phyloP scores from a whole-genome alignment of 2,113 vertebrate species.

The Tyto alba region DNA sequence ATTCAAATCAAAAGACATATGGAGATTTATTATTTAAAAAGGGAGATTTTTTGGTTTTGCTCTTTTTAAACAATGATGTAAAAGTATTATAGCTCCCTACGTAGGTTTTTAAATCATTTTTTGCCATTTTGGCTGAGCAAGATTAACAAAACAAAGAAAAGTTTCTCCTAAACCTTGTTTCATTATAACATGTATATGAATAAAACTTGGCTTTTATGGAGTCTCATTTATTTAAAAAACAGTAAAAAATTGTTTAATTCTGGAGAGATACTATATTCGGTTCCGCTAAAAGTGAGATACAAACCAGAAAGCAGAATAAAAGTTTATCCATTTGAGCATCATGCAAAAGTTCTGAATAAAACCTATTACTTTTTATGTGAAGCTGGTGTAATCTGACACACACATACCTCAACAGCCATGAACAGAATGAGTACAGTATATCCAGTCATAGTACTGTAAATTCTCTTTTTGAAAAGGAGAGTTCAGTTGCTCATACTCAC shows the following conservation, averaged over 20 bases:
- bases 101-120: not conserved
- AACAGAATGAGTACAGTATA: not conserved
- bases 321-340: not conserved
- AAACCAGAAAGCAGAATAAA: not conserved
- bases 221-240: not conserved
- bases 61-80: not conserved
- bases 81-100: not conserved
- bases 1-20: not conserved
- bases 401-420: not conserved
- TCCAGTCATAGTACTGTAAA: not conserved
- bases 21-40: not conserved
- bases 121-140: not conserved
- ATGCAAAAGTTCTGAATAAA: not conserved
- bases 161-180: not conserved
- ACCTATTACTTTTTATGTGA: not conserved
- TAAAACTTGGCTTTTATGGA: not conserved
- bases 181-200: not conserved
- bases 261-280: not conserved
- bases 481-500: not conserved
- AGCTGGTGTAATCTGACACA: not conserved
- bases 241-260: too few relatives aligned
- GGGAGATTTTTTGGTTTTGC: rapidly evolving
- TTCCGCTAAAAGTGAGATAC: not conserved
- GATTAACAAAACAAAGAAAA: not conserved
- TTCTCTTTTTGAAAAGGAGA: not conserved